These are phyloP conservation scores for Gracilinanus agilis DNA, from an alignment of 2,113 vertebrate species.

Conservation along the genomic window DNA sequence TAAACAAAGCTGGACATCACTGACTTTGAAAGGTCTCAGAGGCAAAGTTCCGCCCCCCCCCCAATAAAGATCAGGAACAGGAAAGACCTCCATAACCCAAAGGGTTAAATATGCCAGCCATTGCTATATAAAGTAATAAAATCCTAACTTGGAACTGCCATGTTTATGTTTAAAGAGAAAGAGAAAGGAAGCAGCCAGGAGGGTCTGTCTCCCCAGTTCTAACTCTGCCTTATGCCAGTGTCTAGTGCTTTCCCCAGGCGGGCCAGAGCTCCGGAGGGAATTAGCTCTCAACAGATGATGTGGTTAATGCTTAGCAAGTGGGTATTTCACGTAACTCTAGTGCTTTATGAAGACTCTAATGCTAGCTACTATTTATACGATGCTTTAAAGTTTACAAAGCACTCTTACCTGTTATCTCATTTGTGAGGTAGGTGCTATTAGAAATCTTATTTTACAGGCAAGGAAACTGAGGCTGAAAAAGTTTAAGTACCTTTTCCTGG, in stretches of 20 bases:
- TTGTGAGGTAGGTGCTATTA: not conserved
- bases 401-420: not conserved
- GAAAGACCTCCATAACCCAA: not conserved
- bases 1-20: not conserved
- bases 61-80: not conserved
- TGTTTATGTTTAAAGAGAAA: not conserved
- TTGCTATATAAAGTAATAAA: not conserved
- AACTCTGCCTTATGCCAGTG: not conserved
- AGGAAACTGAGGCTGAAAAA: not conserved
- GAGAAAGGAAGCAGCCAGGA: not conserved
- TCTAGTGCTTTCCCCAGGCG: not conserved
- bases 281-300: not conserved
- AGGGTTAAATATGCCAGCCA: not conserved
- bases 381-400: not conserved
- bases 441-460: not conserved
- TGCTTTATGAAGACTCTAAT: too few species aligned
- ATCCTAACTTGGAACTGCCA: not conserved
- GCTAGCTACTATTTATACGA: not conserved
- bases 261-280: not conserved
- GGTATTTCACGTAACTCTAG: too few species aligned
- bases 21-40: not conserved
- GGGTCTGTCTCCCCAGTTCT: not conserved
- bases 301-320: not conserved
- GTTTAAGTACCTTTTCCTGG: not conserved
- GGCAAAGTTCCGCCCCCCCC: not conserved